phyloP scores from a whole-genome alignment of 1,140 invertebrate species.

The Lasioglossum albipes region DNA sequence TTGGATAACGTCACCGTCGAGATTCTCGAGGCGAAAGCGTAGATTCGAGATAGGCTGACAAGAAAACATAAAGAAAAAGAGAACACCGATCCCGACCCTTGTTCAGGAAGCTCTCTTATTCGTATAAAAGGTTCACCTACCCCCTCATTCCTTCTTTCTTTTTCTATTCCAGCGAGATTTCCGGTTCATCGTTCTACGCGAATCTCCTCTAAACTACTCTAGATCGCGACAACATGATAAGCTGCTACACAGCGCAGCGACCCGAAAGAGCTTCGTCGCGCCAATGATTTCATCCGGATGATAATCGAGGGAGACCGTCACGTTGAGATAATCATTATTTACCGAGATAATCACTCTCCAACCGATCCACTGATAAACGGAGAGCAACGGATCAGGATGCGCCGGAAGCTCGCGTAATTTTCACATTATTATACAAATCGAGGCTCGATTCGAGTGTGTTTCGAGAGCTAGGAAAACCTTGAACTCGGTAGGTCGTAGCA shows the following conservation, averaged over 20 bases:
- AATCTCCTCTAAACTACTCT: not conserved
- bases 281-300: not conserved
- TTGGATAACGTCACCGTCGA: constrained; percentile 82
- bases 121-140: not conserved
- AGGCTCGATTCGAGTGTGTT: too few relatives aligned
- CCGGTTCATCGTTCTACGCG: not conserved
- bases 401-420: not conserved
- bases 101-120: constrained; percentile 15
- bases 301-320: not conserved
- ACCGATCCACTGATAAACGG: not conserved
- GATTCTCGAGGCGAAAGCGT: constrained; percentile 79
- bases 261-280: not conserved
- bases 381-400: not conserved
- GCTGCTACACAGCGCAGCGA: not conserved
- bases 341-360: constrained; percentile 15
- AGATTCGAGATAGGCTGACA: constrained; percentile 49
- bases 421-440: not conserved
- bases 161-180: not conserved
- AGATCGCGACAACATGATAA: not conserved
- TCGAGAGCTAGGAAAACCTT: too few relatives aligned
- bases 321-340: constrained; percentile 2
- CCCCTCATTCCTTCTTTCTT: not conserved
- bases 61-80: not conserved
- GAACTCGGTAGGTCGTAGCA: not conserved
- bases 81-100: not conserved